Evolutionary conservation across 1,140 invertebrate species (phyloP).

Genomic region (Papilio helenus): DNA sequence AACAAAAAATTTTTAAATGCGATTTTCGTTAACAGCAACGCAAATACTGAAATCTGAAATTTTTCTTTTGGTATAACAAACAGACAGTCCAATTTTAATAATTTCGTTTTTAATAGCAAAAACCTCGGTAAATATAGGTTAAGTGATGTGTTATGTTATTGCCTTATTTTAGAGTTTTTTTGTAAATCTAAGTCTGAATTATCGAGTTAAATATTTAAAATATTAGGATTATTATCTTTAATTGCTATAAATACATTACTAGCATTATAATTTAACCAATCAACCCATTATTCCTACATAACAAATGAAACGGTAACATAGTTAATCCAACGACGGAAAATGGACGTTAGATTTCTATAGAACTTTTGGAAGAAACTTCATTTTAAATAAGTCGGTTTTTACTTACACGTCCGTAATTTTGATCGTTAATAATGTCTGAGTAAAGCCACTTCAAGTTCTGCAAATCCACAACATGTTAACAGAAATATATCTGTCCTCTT

Average conservation of each 20-base stretch:
- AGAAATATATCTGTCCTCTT: constrained; percentile 59
- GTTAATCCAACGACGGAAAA: constrained; percentile 54
- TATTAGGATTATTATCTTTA: constrained; percentile 26
- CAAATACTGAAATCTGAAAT: no score
- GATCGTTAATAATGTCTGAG: constrained; percentile 74
- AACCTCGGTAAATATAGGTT: not conserved
- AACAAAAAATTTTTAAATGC: no score
- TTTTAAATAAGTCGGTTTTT: constrained; percentile 66
- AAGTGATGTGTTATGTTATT: not conserved
- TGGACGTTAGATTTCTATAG: constrained; percentile 52
- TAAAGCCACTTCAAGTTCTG: constrained; percentile 77
- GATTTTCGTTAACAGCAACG: no score
- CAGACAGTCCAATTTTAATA: no score
- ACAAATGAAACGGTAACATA: constrained; percentile 54
- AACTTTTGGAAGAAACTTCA: constrained; percentile 48
- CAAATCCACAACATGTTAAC: constrained; percentile 58
- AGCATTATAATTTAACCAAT: constrained; percentile 56
- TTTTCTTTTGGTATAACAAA: no score
- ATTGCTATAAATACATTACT: constrained; percentile 53
- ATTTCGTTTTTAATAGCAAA: not conserved
- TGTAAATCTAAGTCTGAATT: not conserved
- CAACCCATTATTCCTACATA: constrained; percentile 55
- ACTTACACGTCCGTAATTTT: constrained; percentile 72
- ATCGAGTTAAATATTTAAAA: constrained; percentile 1
- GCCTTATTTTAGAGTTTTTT: not conserved